Evolutionary conservation across 2,797 vertebrate species (phyloP), one percentile per base, ranked within the genome.

Genomic region (Silurus aristotelis): DNA sequence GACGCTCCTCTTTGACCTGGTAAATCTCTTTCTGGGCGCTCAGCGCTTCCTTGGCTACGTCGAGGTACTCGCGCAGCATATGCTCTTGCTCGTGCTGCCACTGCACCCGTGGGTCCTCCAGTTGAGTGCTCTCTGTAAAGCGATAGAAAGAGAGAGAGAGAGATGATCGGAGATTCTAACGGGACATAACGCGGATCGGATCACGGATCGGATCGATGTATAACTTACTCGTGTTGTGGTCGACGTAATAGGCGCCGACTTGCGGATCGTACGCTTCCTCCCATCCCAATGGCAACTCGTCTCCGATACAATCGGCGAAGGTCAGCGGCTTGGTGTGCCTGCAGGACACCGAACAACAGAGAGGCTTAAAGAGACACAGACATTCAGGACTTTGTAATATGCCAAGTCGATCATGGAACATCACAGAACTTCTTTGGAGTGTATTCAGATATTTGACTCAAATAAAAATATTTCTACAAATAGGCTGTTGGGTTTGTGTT

Each of bases 271-370:
- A 97, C 5, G 95, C 96, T 93, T 99, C 97, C 95, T 99, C 98
- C 98, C 98, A 99, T 89, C 98, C 98, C 73, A 99, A 93, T 0
- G 98, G 98, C 90, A 99, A 90, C 91, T 99, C 98, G 89, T 98
- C 97, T 27, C 98, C 98, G 75, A 99, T 99, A 90, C 98, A 99
- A 95, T 99, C 98, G 1, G 98, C 97, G 83, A 99, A 99, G 87
- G 98, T 97, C 92, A 99, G 94, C 78, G 98, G 98, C 90, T 99
- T 99, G 64, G 98, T 99, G 81, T 98, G 97, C 94, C 98, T 99
- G 94, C 27, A 85, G 64, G 75, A 87, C 61, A 71, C 83, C 82
- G 83, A 19, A 78, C n/a, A n/a, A 14, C n/a, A 78, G 10, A 17
- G 63, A 78, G 61, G 58, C 22, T 20, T 38, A 52, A 25, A 7